Base-by-base conservation (phyloP, 2,797 vertebrate species). In the Gadopsis marmoratus region DNA sequence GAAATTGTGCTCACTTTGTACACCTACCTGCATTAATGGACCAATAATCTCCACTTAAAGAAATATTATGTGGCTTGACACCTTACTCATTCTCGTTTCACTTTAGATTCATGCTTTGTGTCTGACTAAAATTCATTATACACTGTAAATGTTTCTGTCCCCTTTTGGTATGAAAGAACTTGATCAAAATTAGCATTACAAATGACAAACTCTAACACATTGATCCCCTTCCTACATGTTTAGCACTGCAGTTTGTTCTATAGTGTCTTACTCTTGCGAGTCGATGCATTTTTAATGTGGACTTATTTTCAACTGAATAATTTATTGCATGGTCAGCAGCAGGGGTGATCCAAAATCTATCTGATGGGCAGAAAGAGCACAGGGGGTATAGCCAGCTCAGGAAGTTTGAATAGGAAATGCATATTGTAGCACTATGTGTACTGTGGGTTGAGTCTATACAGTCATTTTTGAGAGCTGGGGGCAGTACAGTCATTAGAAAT, bases 281-380 rank as follows among this genome's bases (percentile, higher is more conserved):
- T 87, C 85, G 48, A 93, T 95, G 91, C 91, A 95, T 94, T 93
- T 95, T 95, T 94, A 94, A 94, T 94, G 93, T 89, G 87, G 90
- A 91, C 93, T 95, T 94, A 94, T 93, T 93, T 94, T 91, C 84
- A 92, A 55, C 76, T 95, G 92, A 95, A 95, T 95, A 95, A 95
- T 95, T 95, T 93, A 95, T 88, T 88, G 91, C 89, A 79, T 79
- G 86, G 91, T 93, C 93, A 93, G 91, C 91, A 93, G 88, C 77
- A 62, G 81, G 82, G 87, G 88, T 86, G 80, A 93, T 92, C 86
- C 86, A 84, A 84, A 88, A 91, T 89, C 88, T 82, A 89, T 87
- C 85, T 88, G 88, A 90, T 90, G 83, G 85, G 70, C 76, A 73
- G 58, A 71, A 74, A 63, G 79, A 89, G 86, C 76, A 82, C 39